Evolutionary conservation across 2,113 vertebrate species (phyloP), one percentile per base, ranked within the genome.

Genomic region (Tautogolabrus adspersus): DNA sequence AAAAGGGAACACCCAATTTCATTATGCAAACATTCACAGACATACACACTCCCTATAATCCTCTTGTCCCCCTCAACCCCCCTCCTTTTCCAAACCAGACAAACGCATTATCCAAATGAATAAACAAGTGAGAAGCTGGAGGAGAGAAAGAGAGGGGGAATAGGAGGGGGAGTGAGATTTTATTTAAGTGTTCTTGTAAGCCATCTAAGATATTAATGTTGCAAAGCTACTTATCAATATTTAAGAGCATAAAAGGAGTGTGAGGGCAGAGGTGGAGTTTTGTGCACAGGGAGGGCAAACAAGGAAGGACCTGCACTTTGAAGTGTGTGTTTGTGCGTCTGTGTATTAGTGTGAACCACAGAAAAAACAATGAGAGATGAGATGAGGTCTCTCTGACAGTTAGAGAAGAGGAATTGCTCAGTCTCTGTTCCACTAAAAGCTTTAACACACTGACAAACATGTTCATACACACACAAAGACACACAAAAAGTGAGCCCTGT

Each of bases 131-230:
- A 77, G 71, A 85, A 84, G 77, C 73, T 66, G 42, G 37, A 94
- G 95, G 90, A 91, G 77, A 72, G 92, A 90, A 92, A 88, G 88
- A 62, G 94, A 91, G 40, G 18, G 51, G 0, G 82, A 84, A 70
- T 46, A 85, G 87, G 93, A 88, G 90, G 72, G 95, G 91, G 94
- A 66, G 74, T 72, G 87, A 95, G 95, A 95, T 95, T 96, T 97
- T 98, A 97, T 98, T 98, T 98, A 98, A 98, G 97, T 99, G 97
- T 99, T 99, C 97, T 99, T 98, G 97, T 98, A 98, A 98, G 96
- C 96, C 96, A 96, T 98, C 96, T 97, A 97, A 97, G 97, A 98
- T 97, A 99, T 99, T 98, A 98, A 98, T 98, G 97, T 96, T 96
- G 95, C 95, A 97, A 97, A 98, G 97, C 97, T 96, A 96, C 97